Evolutionary conservation across 2,797 vertebrate genomes (phyloP).

Genomic region (Cirrhinus molitorella): DNA sequence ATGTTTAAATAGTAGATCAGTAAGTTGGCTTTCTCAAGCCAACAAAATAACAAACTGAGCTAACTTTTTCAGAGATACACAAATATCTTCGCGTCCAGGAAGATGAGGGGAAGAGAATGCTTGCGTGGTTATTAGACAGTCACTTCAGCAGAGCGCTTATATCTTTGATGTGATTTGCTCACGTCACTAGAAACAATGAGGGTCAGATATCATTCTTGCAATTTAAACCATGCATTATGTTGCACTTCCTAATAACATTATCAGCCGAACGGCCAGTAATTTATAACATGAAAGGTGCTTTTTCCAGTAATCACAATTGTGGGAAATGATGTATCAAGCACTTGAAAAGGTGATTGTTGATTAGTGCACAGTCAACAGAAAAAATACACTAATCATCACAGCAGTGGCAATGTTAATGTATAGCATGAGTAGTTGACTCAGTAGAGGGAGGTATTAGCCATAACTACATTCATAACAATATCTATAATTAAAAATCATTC

Average conservation of each 20-base stretch:
- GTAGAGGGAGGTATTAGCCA: not conserved
- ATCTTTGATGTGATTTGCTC: slow-evolving; percentile 14
- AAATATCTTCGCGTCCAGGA: not conserved
- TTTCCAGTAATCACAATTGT: not conserved
- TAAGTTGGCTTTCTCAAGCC: too few relatives aligned
- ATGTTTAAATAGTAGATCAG: too few relatives aligned
- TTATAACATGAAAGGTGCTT: slow-evolving; percentile 9
- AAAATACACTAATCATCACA: not conserved
- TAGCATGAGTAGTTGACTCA: not conserved
- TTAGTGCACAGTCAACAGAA: slow-evolving; percentile 3
- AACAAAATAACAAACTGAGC: too few relatives aligned
- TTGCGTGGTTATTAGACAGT: not conserved
- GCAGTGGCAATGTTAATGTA: not conserved
- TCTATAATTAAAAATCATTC: not conserved
- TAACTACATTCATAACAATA: not conserved
- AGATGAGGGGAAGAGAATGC: not conserved
- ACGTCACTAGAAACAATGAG: slow-evolving; percentile 7
- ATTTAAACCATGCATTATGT: slow-evolving; percentile 16
- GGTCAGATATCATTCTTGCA: slow-evolving; percentile 7
- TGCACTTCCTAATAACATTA: slow-evolving; percentile 12
- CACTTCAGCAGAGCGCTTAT: not conserved
- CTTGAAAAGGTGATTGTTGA: not conserved
- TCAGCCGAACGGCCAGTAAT: slow-evolving; percentile 8
- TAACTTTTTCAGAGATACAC: too few relatives aligned
- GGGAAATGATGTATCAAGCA: not conserved